A percentile compares a stretch with the other conserved stretches of the same genome.
Conservation (phyloP, 2,797 vertebrate genomes). For the Protonibea diacanthus region DNA sequence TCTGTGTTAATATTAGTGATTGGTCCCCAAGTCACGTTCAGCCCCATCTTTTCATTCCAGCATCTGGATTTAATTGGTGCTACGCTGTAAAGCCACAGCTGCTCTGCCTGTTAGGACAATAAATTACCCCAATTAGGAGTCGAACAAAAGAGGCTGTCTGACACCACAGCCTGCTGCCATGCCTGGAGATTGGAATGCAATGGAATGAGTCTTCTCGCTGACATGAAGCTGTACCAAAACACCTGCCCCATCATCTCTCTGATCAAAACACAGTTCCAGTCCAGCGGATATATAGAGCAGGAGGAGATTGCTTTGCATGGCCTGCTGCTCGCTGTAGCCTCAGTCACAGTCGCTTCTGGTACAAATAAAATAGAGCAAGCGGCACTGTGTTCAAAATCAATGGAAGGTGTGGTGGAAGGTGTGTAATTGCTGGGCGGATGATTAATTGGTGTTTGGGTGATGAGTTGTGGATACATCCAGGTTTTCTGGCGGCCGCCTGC, state of each 20-base stretch:
- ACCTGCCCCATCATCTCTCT: constrained; percentile 66
- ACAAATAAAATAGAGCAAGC: constrained; percentile 43
- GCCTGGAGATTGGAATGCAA: constrained; percentile 47
- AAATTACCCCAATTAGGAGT: constrained; percentile 85
- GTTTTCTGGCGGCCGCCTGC: constrained; percentile 66
- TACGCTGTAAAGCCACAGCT: constrained; percentile 82
- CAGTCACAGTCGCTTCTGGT: background rate
- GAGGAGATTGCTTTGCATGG: constrained; percentile 56
- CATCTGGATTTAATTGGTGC: constrained; percentile 84
- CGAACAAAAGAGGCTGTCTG: constrained; percentile 74
- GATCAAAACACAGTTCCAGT: constrained; percentile 62
- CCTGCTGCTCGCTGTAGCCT: constrained; percentile 20
- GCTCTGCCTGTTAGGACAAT: constrained; percentile 84
- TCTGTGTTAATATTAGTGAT: constrained; percentile 61
- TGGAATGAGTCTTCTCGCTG: constrained; percentile 48
- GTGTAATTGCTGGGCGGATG: constrained; percentile 67
- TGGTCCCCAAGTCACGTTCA: constrained; percentile 72
- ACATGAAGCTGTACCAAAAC: constrained; percentile 48
- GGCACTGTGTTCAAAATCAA: constrained; percentile 50
- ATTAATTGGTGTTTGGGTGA: constrained; percentile 76
- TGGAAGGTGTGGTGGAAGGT: constrained; percentile 39
- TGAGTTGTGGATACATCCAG: constrained; percentile 68
- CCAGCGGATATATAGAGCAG: constrained; percentile 48
- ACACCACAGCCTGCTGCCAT: constrained; percentile 51
- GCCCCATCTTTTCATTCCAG: constrained; percentile 71